These are phyloP conservation scores for Magallana ariakensis DNA, from an alignment of 1,140 invertebrate species.

Conservation along the genomic window DNA sequence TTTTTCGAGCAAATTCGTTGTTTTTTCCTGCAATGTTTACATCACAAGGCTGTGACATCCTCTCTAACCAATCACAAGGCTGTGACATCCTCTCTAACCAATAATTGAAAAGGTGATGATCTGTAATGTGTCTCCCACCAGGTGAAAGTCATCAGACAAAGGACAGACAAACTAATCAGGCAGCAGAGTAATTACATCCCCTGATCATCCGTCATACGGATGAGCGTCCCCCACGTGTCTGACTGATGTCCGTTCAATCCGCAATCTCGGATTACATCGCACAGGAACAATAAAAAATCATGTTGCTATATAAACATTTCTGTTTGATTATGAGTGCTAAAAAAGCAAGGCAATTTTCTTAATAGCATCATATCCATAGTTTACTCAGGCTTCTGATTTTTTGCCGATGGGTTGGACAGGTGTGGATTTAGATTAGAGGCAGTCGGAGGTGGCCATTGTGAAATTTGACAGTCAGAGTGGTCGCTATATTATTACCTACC, in stretches of 20 bases:
- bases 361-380: neutral
- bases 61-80: neutral
- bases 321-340: neutral
- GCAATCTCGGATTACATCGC: neutral
- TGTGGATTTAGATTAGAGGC: neutral
- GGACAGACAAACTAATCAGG: constrained; percentile 22
- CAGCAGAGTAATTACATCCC: constrained; percentile 22
- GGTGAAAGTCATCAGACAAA: constrained; percentile 17
- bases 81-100: neutral
- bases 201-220: neutral
- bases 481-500: neutral
- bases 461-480: neutral
- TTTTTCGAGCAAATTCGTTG: neutral
- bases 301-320: neutral
- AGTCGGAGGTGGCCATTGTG: too few relatives aligned
- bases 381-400: neutral
- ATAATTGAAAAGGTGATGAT: constrained; percentile 32
- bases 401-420: neutral
- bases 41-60: neutral
- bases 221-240: neutral
- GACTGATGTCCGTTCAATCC: neutral
- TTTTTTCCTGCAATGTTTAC: neutral
- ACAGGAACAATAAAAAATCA: neutral
- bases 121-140: neutral
- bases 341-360: constrained; percentile 19